Evolutionary conservation across 2,113 vertebrate species (phyloP).

Genomic region (Chrysochloris asiatica): DNA sequence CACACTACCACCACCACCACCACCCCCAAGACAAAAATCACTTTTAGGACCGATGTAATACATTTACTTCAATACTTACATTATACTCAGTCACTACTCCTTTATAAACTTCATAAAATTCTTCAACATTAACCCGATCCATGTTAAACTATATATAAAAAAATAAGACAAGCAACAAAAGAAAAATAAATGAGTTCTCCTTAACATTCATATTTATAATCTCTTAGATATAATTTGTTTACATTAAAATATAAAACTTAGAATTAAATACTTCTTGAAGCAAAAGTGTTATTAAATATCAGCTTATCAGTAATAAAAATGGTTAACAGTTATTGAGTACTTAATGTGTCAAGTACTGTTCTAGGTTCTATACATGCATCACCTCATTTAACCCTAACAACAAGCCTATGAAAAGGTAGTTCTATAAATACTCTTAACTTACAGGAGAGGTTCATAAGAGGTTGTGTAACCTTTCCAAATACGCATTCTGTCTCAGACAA

Average conservation of each 20-base stretch:
- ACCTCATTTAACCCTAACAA: background rate
- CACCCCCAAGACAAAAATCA: slow-evolving; percentile 4
- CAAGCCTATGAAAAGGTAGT: background rate
- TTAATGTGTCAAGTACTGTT: background rate
- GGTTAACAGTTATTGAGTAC: background rate
- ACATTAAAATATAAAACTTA: background rate
- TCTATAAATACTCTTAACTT: background rate
- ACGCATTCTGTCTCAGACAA: background rate
- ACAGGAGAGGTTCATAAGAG: background rate
- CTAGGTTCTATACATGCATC: background rate
- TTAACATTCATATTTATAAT: background rate
- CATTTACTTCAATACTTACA: slow-evolving; percentile 86
- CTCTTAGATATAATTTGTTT: background rate
- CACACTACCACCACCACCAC: no score
- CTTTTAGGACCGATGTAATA: background rate
- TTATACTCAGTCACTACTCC: slow-evolving; percentile 92
- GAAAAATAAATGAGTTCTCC: background rate
- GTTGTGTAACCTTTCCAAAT: no score
- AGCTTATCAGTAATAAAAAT: background rate
- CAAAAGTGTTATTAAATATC: background rate
- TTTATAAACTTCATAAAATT: slow-evolving; percentile 97
- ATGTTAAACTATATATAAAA: slow-evolving; percentile 89
- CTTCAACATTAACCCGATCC: slow-evolving; percentile 92
- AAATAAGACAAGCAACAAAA: background rate
- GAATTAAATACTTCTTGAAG: background rate